Conservation (phyloP, 92 coral and sea anemone species). For the Palythoa heliodiscus region DNA sequence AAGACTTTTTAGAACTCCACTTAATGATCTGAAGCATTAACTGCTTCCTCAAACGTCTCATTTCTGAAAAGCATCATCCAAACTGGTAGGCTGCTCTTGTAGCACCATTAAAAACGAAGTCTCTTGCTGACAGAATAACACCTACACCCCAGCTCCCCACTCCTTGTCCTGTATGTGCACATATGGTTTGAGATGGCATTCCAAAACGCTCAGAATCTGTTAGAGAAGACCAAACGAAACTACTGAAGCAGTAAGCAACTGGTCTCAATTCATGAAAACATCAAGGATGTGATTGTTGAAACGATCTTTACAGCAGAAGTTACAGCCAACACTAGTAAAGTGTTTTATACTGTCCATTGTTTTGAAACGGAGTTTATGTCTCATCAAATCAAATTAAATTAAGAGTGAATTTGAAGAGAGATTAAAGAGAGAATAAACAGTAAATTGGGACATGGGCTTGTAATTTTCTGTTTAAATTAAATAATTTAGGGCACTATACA, state of each 20-base stretch:
- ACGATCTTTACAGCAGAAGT: too few species aligned
- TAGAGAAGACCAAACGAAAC: conserved; percentile 42
- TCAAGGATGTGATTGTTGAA: conserved; percentile 38
- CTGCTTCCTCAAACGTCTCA: conserved; percentile 54
- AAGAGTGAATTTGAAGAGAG: too few species aligned
- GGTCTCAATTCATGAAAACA: conserved; percentile 22
- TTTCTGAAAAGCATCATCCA: conserved; percentile 40
- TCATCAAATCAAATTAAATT: too few species aligned
- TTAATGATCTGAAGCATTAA: conserved; percentile 37
- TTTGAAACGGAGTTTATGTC: too few species aligned
- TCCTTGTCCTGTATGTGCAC: conserved; percentile 39
- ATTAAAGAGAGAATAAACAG: too few species aligned
- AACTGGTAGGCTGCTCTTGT: background rate
- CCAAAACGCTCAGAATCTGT: conserved; percentile 51
- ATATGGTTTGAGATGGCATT: conserved; percentile 50
- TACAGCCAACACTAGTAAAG: too few species aligned
- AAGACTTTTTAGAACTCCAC: conserved; percentile 27
- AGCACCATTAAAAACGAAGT: conserved; percentile 29
- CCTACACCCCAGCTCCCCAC: conserved; percentile 68
- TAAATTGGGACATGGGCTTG: too few species aligned
- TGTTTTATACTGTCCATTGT: too few species aligned
- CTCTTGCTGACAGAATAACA: conserved; percentile 63
- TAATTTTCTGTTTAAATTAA: too few species aligned
- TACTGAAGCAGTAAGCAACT: background rate
- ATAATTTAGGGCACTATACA: too few species aligned